Evolutionary conservation across 2,113 vertebrate genomes (phyloP).

Genomic region (Oncorhynchus masou): DNA sequence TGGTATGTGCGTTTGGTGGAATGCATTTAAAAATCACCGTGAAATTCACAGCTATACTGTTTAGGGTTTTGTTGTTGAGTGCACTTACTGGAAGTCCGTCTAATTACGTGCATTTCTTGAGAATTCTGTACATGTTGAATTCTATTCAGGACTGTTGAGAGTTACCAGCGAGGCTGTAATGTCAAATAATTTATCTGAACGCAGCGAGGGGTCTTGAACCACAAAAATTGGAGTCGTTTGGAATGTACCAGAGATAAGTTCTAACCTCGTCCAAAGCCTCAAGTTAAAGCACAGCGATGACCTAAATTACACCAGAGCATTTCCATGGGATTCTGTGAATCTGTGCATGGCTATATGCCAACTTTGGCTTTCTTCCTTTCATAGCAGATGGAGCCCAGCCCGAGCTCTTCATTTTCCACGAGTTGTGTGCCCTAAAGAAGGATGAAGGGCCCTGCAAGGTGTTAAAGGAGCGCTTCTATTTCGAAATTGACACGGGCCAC

Average conservation of each 20-base stretch:
- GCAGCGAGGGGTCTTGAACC: slow-evolving; percentile 28
- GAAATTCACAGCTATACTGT: no score
- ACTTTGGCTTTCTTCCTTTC: slow-evolving; percentile 25
- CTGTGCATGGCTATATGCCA: slow-evolving; percentile 16
- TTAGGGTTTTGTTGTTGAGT: no score
- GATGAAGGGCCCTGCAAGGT: slow-evolving; percentile 85
- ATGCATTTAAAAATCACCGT: no score
- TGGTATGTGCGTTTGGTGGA: no score
- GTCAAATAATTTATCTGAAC: not conserved
- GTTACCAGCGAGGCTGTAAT: slow-evolving; percentile 1
- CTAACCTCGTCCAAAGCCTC: slow-evolving; percentile 30
- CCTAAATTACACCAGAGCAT: slow-evolving; percentile 37
- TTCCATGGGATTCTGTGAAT: slow-evolving; percentile 27
- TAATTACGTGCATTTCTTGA: no score
- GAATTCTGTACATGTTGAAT: no score
- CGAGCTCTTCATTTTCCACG: slow-evolving; percentile 67
- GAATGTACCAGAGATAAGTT: slow-evolving; percentile 32
- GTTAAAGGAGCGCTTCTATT: slow-evolving; percentile 76
- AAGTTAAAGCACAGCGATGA: slow-evolving; percentile 43
- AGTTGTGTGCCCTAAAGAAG: slow-evolving; percentile 80
- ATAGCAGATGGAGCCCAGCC: slow-evolving; percentile 38
- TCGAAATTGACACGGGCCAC: slow-evolving; percentile 70
- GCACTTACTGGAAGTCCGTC: no score
- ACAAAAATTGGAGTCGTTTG: slow-evolving; percentile 17
- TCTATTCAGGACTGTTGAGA: not conserved